Conservation (phyloP, 2,888 invertebrate species). For the Plagodis pulveraria region DNA sequence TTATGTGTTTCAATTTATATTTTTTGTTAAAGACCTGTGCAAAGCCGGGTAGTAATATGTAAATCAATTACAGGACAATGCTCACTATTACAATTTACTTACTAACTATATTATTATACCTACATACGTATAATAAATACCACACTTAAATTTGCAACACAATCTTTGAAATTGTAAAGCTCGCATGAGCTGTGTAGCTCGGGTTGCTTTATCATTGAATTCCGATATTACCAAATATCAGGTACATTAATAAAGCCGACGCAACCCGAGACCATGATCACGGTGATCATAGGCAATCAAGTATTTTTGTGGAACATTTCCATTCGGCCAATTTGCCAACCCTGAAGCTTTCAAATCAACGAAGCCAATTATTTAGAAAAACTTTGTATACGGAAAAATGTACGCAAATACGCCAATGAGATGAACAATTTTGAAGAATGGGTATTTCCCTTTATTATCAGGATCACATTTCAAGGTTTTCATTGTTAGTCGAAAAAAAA, state of each 20-base stretch:
- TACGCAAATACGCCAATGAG: conserved; percentile 25
- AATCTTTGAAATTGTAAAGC: no score
- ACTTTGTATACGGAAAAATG: conserved; percentile 20
- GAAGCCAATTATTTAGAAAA: conserved; percentile 18
- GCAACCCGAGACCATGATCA: neutral
- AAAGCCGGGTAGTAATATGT: no score
- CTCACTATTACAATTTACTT: no score
- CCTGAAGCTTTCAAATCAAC: neutral
- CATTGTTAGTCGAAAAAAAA: conserved; percentile 24
- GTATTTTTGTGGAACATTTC: neutral
- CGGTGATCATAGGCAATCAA: no score
- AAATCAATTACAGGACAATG: no score
- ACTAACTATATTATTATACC: no score
- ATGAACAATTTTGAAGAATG: conserved; percentile 27
- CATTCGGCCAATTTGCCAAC: neutral
- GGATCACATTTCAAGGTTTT: conserved; percentile 31
- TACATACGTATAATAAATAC: no score
- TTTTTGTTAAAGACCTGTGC: no score
- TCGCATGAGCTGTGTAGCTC: neutral
- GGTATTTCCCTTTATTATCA: conserved; percentile 24
- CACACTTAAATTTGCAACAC: no score
- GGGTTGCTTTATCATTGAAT: neutral
- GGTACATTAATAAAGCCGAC: neutral
- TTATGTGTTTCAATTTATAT: no score
- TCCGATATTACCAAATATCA: neutral